phyloP scores from a whole-genome alignment of 1,140 invertebrate genomes.

The Drosophila arawakana region DNA sequence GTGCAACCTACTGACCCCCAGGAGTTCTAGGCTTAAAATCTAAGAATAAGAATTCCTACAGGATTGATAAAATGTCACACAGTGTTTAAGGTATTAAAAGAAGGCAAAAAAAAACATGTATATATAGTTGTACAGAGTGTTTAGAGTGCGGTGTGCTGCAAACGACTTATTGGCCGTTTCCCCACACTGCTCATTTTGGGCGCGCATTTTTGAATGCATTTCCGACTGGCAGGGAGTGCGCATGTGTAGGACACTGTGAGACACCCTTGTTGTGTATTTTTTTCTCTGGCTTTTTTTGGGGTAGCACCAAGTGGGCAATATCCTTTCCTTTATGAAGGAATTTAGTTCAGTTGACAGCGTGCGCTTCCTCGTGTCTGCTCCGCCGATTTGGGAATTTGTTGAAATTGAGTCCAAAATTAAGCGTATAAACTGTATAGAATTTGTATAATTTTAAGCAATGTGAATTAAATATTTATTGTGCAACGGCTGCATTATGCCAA shows the following conservation, averaged over 20 bases:
- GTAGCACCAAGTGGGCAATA: conserved; percentile 38
- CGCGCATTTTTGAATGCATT: conserved; percentile 28
- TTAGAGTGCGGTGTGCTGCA: too few species aligned
- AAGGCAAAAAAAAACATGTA: too few species aligned
- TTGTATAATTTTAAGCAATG: conserved; percentile 8
- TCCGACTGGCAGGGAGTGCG: conserved; percentile 13
- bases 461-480: neutral
- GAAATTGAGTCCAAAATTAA: conserved; percentile 42
- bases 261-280: conserved; percentile 39
- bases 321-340: conserved; percentile 71
- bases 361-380: conserved; percentile 64
- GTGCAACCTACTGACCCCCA: conserved; percentile 12
- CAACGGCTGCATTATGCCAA: conserved; percentile 15
- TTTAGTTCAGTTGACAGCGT: conserved; percentile 80
- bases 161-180: too few species aligned
- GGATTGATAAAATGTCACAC: too few species aligned
- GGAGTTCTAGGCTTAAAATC: neutral
- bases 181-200: conserved; percentile 1
- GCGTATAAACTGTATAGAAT: conserved; percentile 24
- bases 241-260: conserved; percentile 13
- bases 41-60: too few species aligned
- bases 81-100: too few species aligned
- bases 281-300: conserved; percentile 13
- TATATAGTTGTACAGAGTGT: too few species aligned
- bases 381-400: conserved; percentile 42